These are phyloP conservation scores for Sebastes oblongus DNA, from an alignment of 2,797 vertebrate genomes.

Conservation along the genomic window DNA sequence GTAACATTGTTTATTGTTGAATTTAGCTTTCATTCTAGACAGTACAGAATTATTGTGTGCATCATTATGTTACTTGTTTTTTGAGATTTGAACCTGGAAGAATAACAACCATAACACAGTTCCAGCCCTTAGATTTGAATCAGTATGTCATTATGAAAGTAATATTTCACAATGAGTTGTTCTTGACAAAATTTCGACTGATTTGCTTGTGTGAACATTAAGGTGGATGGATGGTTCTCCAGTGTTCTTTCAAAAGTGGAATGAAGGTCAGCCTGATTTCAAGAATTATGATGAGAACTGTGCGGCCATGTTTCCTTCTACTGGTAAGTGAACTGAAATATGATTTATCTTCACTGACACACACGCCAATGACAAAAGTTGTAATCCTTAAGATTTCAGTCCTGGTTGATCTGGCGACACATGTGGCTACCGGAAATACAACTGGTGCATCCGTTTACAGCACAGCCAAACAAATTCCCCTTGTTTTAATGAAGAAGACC, in stretches of 20 bases:
- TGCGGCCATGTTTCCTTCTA: background rate
- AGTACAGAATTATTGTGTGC: background rate
- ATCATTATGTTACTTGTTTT: background rate
- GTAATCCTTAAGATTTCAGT: background rate
- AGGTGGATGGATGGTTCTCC: slow-evolving; percentile 68
- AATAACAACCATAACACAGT: background rate
- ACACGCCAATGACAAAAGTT: background rate
- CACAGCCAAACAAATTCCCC: too few relatives aligned
- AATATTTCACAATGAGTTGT: background rate
- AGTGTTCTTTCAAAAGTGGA: slow-evolving; percentile 51
- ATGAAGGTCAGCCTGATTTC: slow-evolving; percentile 50
- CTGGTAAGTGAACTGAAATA: slow-evolving; percentile 20
- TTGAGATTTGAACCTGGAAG: background rate
- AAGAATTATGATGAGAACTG: slow-evolving; percentile 57
- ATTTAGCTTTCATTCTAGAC: background rate
- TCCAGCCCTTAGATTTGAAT: background rate
- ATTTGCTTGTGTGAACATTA: background rate
- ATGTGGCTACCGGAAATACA: too few relatives aligned
- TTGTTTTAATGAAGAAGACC: too few relatives aligned
- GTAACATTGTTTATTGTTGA: background rate
- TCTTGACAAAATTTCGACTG: background rate
- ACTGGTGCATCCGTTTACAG: too few relatives aligned
- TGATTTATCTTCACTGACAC: background rate
- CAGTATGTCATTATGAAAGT: background rate
- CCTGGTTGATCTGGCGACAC: too few relatives aligned